Evolutionary conservation across 2,113 vertebrate species (phyloP).

Genomic region (Holacanthus passer): DNA sequence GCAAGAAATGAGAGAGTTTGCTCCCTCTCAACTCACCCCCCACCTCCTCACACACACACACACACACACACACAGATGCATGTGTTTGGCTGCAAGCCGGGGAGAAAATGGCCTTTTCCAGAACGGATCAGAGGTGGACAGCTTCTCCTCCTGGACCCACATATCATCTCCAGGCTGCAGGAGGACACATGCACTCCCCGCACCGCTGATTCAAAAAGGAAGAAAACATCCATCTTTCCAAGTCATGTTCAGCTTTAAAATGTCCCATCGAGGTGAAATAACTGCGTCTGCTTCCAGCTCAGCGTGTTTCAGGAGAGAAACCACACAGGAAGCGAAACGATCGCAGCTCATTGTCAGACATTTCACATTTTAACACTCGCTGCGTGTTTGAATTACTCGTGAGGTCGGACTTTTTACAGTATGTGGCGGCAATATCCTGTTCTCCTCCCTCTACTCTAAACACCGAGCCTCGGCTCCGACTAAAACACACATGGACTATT

Average conservation of each 20-base stretch:
- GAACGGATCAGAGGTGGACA: slow-evolving; percentile 45
- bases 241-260: neutral
- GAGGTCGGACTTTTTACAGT: slow-evolving; percentile 30
- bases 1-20: slow-evolving; percentile 62
- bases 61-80: slow-evolving; percentile 20
- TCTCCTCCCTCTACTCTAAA: slow-evolving; percentile 37
- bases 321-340: neutral
- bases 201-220: slow-evolving; percentile 4
- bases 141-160: slow-evolving; percentile 36
- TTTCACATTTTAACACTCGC: slow-evolving; percentile 19
- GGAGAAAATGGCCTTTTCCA: slow-evolving; percentile 56
- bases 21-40: slow-evolving; percentile 41
- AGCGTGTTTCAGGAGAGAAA: slow-evolving; percentile 17
- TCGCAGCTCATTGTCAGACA: neutral
- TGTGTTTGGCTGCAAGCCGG: slow-evolving; percentile 42
- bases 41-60: slow-evolving; percentile 19
- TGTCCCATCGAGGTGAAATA: neutral
- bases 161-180: slow-evolving; percentile 23
- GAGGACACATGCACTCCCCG: slow-evolving; percentile 14
- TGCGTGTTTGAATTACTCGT: slow-evolving; percentile 23
- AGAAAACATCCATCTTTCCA: neutral
- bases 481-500: slow-evolving; percentile 59
- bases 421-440: slow-evolving; percentile 47
- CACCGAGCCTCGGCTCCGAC: slow-evolving; percentile 31
- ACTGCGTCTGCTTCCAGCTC: slow-evolving; percentile 1